A percentile compares a stretch with the other conserved stretches of the same genome.
Conservation (phyloP, 1,140 invertebrate species). For the Zaprionus tsacasi region DNA sequence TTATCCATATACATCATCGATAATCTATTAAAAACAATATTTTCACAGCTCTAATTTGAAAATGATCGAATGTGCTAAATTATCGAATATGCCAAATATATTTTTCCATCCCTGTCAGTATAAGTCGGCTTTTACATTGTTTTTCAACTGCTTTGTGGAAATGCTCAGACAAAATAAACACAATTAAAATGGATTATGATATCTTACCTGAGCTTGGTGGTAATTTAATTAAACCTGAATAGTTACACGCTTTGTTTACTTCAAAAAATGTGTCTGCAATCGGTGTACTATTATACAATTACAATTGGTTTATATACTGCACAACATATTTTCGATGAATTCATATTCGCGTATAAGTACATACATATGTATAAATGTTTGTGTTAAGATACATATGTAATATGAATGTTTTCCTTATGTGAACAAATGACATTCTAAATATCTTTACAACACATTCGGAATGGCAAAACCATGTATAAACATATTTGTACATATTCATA, state of each 20-base stretch:
- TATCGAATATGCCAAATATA: neutral
- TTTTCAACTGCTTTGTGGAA: constrained; percentile 40
- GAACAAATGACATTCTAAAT: neutral
- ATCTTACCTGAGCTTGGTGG: constrained; percentile 45
- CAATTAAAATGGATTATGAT: constrained; percentile 48
- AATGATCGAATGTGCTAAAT: constrained; percentile 15
- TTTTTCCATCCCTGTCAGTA: constrained; percentile 29
- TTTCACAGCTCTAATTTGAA: no score
- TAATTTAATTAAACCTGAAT: constrained; percentile 23
- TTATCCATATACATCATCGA: no score
- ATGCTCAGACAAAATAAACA: constrained; percentile 37
- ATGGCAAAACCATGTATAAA: no score
- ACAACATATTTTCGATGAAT: constrained; percentile 1
- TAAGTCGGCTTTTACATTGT: constrained; percentile 56
- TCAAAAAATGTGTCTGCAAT: neutral
- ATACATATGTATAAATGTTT: neutral
- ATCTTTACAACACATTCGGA: neutral
- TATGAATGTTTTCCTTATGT: constrained; percentile 1
- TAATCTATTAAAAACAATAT: neutral
- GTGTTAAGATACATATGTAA: constrained; percentile 16
- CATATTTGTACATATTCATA: no score
- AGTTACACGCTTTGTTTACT: neutral
- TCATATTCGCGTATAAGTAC: constrained; percentile 11
- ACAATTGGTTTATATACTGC: neutral
- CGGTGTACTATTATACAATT: neutral